Base-by-base conservation (phyloP, 2,888 invertebrate species). In the Lottia scabra region DNA sequence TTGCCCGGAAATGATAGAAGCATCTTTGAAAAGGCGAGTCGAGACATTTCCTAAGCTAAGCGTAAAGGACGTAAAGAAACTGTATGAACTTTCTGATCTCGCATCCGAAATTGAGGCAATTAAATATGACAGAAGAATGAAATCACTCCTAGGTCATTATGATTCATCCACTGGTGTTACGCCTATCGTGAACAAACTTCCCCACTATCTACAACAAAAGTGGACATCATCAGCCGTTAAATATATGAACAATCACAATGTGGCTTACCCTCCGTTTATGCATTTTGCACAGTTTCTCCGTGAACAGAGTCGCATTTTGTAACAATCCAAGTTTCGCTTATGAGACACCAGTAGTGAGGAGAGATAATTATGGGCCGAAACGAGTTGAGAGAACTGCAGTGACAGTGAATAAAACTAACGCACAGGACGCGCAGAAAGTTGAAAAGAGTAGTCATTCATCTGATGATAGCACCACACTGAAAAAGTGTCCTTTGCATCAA, bases 31-130 rank as follows among this genome's bases (percentile, higher is more conserved):
- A n/a, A 27, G 19, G 8, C 70, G 67, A 63, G 23, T 73, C 8
- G 63, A 43, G 1, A 68, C 63, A 4, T 70, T 75, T 46, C 73
- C 71, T 23, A 68, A 48, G 38, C 30, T 73, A 2, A 71, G 66
- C 0, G 43, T 44, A 16, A 71, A 71, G 26, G 73, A 75, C 64
- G 26, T 65, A 43, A 68, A 63, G 64, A 70, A 48, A 71, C 71
- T 75, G 5, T 73, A 68, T 63, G 75, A 75, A 65, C 48, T 75
- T 6, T 68, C 66, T 1, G 73, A 75, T 27, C 13, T 74, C 30
- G 3, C 65, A 13, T 26, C 38, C 30, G 68, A 74, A 48, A 67
- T 66, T 16, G 68, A 68, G 23, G 45, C 63, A 10, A 3, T 68
- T 19, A 74, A 65, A 16, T 27, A 67, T 26, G 19, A 68, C 45